Conservation (phyloP, 1,140 invertebrate species). For the Meloidogyne floridensis region DNA sequence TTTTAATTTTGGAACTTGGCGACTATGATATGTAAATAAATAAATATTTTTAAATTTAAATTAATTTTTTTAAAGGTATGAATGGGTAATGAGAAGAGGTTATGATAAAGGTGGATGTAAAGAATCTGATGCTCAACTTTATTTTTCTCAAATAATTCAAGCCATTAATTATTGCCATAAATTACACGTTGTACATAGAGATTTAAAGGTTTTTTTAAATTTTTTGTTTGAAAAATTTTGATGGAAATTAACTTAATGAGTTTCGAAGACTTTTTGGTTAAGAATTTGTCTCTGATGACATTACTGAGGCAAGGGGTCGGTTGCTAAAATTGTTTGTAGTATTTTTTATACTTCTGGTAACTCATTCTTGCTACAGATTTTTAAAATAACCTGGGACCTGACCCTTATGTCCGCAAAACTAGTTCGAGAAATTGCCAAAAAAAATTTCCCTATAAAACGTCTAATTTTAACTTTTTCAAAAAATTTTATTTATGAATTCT, state of each 20-base stretch:
- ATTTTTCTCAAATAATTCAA: constrained; percentile 84
- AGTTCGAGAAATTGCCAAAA: background rate
- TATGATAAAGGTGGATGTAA: constrained; percentile 73
- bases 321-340: no score
- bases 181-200: constrained; percentile 86
- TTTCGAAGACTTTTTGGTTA: no score
- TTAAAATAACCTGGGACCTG: no score
- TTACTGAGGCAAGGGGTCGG: no score
- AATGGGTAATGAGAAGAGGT: constrained; percentile 88
- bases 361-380: no score
- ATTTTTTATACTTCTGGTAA: no score
- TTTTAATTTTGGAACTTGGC: constrained; percentile 90
- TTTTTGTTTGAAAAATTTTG: background rate
- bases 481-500: no score
- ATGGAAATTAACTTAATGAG: no score
- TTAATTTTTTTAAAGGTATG: constrained; percentile 12
- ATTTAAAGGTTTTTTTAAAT: constrained; percentile 67
- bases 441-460: no score
- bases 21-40: constrained; percentile 87
- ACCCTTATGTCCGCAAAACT: background rate
- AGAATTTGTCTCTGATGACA: no score
- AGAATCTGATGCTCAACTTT: constrained; percentile 80
- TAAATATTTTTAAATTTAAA: constrained; percentile 73
- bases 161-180: constrained; percentile 98
- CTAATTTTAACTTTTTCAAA: background rate